Percentiles rank a stretch among this genome's conserved stretches.
Evolutionary conservation across 2,797 vertebrate genomes (phyloP).

Genomic region (Lagorchestes hirsutus): DNA sequence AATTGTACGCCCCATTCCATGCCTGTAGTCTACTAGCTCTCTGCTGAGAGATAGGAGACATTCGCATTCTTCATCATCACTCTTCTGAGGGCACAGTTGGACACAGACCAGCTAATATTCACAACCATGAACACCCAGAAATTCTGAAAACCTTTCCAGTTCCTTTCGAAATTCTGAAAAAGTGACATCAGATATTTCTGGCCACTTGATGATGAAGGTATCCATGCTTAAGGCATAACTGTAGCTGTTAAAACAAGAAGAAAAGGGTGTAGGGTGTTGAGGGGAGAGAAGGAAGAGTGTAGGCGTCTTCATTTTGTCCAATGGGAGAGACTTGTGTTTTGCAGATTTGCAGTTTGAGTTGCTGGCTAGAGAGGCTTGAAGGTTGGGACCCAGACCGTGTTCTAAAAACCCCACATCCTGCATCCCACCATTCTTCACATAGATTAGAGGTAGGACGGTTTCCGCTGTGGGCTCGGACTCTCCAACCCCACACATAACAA

Average conservation of each 20-base stretch:
- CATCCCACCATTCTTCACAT: not conserved
- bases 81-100: not conserved
- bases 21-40: not conserved
- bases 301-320: not conserved
- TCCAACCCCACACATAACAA: not conserved
- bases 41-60: not conserved
- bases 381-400: not conserved
- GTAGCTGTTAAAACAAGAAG: constrained; percentile 39
- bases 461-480: not conserved
- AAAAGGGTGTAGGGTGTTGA: not conserved
- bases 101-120: constrained; percentile 11
- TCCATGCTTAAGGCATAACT: constrained; percentile 56
- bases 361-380: not conserved
- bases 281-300: too few species aligned
- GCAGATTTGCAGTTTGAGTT: not conserved
- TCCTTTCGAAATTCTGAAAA: not conserved
- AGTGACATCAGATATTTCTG: not conserved
- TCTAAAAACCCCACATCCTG: not conserved
- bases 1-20: not conserved
- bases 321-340: not conserved
- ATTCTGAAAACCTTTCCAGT: constrained; percentile 55
- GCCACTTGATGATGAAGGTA: constrained; percentile 51
- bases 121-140: constrained; percentile 15
- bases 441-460: not conserved
- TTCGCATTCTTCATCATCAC: not conserved